Base-by-base conservation (phyloP, 2,888 invertebrate species). In the Hyalella azteca region DNA sequence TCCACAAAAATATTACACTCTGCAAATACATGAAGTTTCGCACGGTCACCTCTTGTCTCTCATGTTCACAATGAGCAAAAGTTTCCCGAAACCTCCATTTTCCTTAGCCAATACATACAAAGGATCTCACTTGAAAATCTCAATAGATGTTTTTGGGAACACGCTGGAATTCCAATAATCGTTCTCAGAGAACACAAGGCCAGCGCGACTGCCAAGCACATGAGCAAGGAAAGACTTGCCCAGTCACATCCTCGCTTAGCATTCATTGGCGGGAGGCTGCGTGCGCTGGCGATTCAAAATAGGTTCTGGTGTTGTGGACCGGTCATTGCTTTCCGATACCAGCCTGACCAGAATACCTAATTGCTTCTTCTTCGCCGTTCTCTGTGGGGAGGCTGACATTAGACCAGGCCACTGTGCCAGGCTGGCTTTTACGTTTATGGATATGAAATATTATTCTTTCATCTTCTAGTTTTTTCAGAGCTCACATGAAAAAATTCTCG, bases 321-420 rank as follows among this genome's bases (percentile, higher is more conserved):
- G 66, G 66, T 66, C 66, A 66, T 66, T 66, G 66, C 66, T 66
- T 66, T 66, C 66, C 66, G 66, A 66, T 66, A 66, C 66, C 36
- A n/a, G 66, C 36, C 66, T 36, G 36, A 66, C 66, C 66, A 19
- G 66, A 66, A 66, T 66, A 66, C 66, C 36, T 66, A 66, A 66
- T 66, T 66, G 36, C 39, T 36, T 29, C n/a, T n/a, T n/a, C n/a
- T n/a, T n/a, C n/a, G n/a, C n/a, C n/a, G n/a, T n/a, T n/a, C n/a
- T n/a, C n/a, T n/a, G n/a, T n/a, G n/a, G n/a, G n/a, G n/a, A n/a
- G n/a, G n/a, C n/a, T n/a, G n/a, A n/a, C n/a, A n/a, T n/a, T n/a
- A n/a, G n/a, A n/a, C n/a, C n/a, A n/a, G n/a, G n/a, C n/a, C n/a
- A n/a, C n/a, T n/a, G n/a, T n/a, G n/a, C n/a, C n/a, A n/a, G n/a